These are phyloP conservation scores for Sandelia bainsii DNA, from an alignment of 2,797 vertebrate species.

Conservation along the genomic window DNA sequence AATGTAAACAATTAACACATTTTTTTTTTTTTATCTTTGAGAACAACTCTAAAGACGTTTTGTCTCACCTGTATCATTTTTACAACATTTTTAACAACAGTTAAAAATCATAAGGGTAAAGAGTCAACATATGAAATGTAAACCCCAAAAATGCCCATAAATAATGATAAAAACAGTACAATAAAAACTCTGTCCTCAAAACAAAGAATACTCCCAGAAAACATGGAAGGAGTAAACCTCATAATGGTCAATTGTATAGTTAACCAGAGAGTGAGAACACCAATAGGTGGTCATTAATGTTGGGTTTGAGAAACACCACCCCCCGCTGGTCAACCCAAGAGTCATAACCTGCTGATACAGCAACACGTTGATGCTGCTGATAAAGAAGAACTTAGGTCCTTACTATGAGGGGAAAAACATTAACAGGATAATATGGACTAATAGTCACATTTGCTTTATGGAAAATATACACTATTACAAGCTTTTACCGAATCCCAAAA, in stretches of 20 bases:
- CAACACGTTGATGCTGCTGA: conserved; percentile 49
- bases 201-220: conserved; percentile 42
- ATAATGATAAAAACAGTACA: conserved; percentile 47
- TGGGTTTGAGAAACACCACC: conserved; percentile 72
- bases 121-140: conserved; percentile 18
- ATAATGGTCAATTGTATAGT: conserved; percentile 34
- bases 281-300: conserved; percentile 4
- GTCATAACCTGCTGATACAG: conserved; percentile 80
- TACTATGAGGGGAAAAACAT: conserved; percentile 13
- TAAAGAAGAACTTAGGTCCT: conserved; percentile 1
- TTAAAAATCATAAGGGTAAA: conserved; percentile 24
- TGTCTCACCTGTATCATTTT: conserved; percentile 46
- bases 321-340: conserved; percentile 75
- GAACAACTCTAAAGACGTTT: conserved; percentile 53
- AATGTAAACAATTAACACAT: conserved; percentile 61
- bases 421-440: conserved; percentile 21
- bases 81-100: conserved; percentile 21
- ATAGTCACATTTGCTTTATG: conserved; percentile 31
- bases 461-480: conserved; percentile 39
- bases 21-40: conserved; percentile 44
- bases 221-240: conserved; percentile 54
- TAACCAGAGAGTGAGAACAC: conserved; percentile 16
- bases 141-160: conserved; percentile 55
- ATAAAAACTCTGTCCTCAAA: conserved; percentile 38
- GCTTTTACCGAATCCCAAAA: conserved; percentile 26